Percentiles rank a stretch among this genome's conserved stretches.
These are phyloP conservation scores for Lycaon pictus DNA, from an alignment of 2,113 vertebrate species.

Conservation along the genomic window DNA sequence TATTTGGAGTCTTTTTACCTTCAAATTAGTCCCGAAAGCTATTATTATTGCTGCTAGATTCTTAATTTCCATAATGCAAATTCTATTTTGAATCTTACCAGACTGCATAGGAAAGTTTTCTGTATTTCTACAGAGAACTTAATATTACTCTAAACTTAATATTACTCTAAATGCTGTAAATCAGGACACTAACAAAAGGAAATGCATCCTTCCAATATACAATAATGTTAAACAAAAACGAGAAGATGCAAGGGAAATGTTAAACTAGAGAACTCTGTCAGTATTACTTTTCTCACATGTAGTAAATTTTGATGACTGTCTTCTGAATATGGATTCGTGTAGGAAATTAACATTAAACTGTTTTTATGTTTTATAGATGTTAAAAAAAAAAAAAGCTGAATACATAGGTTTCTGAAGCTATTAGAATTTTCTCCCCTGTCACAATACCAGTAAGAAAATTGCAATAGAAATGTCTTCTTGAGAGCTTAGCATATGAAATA, in stretches of 20 bases:
- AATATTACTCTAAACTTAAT: constrained; percentile 65
- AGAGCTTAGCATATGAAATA: constrained; percentile 70
- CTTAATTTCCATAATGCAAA: background rate
- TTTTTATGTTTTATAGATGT: constrained; percentile 81
- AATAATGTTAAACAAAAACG: constrained; percentile 66
- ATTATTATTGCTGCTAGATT: constrained; percentile 52
- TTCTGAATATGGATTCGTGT: constrained; percentile 69
- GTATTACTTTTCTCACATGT: constrained; percentile 62
- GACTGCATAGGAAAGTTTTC: background rate
- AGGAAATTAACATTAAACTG: constrained; percentile 77
- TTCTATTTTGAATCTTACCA: constrained; percentile 59
- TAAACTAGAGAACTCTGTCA: background rate
- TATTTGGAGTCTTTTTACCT: constrained; percentile 64
- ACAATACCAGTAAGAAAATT: constrained; percentile 80
- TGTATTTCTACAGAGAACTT: constrained; percentile 52
- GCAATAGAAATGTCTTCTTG: constrained; percentile 75
- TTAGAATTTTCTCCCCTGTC: constrained; percentile 77
- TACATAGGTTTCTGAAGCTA: constrained; percentile 74
- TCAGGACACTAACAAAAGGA: constrained; percentile 58
- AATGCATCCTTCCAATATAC: constrained; percentile 8
- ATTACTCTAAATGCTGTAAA: constrained; percentile 66
- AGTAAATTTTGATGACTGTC: constrained; percentile 78
- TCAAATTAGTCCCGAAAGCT: constrained; percentile 24
- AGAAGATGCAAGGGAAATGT: constrained; percentile 51
- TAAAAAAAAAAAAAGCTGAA: constrained; percentile 77